Conservation (phyloP, 2,113 vertebrate species). For the Oostethus manadensis region DNA sequence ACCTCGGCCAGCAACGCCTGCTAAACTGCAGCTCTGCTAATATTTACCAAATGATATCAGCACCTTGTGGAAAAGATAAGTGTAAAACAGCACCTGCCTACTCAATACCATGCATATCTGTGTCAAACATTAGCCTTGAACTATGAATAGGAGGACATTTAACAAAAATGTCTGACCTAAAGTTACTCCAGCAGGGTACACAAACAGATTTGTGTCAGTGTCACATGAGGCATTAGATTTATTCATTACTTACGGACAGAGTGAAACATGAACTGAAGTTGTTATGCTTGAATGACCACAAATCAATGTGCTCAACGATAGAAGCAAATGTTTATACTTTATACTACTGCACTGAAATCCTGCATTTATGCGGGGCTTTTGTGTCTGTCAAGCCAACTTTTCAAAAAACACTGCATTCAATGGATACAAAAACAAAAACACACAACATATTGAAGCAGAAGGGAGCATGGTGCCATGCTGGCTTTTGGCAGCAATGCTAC, state of each 20-base stretch:
- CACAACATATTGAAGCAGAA: background rate
- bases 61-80: slow-evolving; percentile 37
- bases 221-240: slow-evolving; percentile 16
- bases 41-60: slow-evolving; percentile 51
- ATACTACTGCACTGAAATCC: background rate
- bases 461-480: background rate
- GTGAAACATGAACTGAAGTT: slow-evolving; percentile 1
- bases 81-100: background rate
- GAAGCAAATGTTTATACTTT: slow-evolving; percentile 1
- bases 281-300: slow-evolving; percentile 22
- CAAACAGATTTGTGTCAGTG: background rate
- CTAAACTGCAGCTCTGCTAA: slow-evolving; percentile 36
- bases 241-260: too few relatives aligned
- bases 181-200: slow-evolving; percentile 16
- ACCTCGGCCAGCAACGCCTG: slow-evolving; percentile 6
- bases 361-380: background rate
- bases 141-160: background rate
- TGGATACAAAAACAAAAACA: background rate
- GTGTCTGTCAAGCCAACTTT: background rate
- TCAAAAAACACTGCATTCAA: background rate
- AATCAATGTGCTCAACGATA: background rate
- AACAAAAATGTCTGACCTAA: slow-evolving; percentile 25
- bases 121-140: slow-evolving; percentile 37
- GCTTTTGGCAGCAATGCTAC: background rate
- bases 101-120: slow-evolving; percentile 25